Base-by-base conservation (phyloP, 2,113 vertebrate species). In the Bucco capensis region DNA sequence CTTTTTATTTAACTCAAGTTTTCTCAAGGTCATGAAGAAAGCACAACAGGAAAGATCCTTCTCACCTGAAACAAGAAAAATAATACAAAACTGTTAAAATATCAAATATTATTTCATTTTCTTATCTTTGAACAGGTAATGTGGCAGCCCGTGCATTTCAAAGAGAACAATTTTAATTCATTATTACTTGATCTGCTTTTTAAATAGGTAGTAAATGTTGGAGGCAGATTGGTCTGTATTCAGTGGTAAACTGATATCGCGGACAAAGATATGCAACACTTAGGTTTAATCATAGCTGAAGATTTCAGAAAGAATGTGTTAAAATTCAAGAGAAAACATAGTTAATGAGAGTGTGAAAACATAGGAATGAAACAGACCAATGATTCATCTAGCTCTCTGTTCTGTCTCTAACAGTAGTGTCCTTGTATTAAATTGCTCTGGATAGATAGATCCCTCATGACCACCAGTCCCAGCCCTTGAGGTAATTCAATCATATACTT, bases 361-460 rank as follows among this genome's bases (percentile, higher is more conserved):
- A 40, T 7, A 61, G 1, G 9, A 86, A 37, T 46, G 9, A 53
- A 10, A 35, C 6, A 38, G 7, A 47, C 4, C 8, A 69, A 70
- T 57, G 4, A 13, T 78, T 64, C n/a, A 30, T 40, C 3, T 38
- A 70, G 11, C 15, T 17, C 9, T 37, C 4, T 73, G 40, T 53
- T 56, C 9, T 73, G 0, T 57, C 42, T 53, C 10, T 9, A 65
- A 24, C 23, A 58, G 13, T 8, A 53, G 3, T 5, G 12, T 51
- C 8, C 13, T 31, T 51, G 9, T 56, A 24, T 42, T 60, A 79
- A 72, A 74, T 60, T 24, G 4, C 4, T 70, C 21, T 81, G 9
- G 8, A 33, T 44, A 56, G 22, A 30, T 57, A 54, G 9, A 60
- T 54, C 3, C 21, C 2, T 4, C 4, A 24, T 0, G 3, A 3